Evolutionary conservation across 2,888 invertebrate genomes (phyloP), one percentile per base, ranked within the genome.

Genomic region (Tetrapedia diversipes): DNA sequence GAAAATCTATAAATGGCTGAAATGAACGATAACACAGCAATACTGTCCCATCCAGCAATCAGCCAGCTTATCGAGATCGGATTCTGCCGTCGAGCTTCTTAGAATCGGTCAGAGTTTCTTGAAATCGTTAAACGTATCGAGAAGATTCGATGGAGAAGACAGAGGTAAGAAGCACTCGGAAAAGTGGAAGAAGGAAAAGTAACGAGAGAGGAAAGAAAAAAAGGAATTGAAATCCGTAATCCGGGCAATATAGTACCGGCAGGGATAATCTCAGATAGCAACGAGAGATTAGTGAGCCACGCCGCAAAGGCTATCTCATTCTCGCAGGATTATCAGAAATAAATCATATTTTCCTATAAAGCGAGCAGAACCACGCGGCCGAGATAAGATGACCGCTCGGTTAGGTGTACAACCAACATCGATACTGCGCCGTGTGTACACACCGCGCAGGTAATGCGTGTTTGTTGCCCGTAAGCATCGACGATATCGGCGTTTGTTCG

Each of bases 291-390:
- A 90, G 85, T 82, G 82, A 65, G 84, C 82, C 87, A 77, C 83
- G 85, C 89, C 89, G 88, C 90, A 90, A 90, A 90, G 86, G 88
- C 86, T 90, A 89, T 90, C 90, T 89, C 84, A 85, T 86, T 83
- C 86, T 82, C 87, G 72, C 80, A 80, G 91, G 91, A 91, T 91
- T 91, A 91, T 89, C 91, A 89, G 89, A 89, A 91, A 91, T 91
- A 91, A 91, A 91, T 91, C 91, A 90, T 91, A 89, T 89, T 90
- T 90, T 89, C 87, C 88, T 89, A 87, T 87, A 85, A 75, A 84
- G 81, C 80, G 75, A 75, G 65, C 78, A 82, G 64, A n/a, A 70
- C 57, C 81, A 77, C 81, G 75, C 73, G 77, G 57, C 37, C 39
- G 59, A 84, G 89, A 84, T 84, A 84, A 84, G 83, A 54, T 70